These are phyloP conservation scores for Latheticus oryzae DNA, from an alignment of 2,888 invertebrate species.

Conservation along the genomic window DNA sequence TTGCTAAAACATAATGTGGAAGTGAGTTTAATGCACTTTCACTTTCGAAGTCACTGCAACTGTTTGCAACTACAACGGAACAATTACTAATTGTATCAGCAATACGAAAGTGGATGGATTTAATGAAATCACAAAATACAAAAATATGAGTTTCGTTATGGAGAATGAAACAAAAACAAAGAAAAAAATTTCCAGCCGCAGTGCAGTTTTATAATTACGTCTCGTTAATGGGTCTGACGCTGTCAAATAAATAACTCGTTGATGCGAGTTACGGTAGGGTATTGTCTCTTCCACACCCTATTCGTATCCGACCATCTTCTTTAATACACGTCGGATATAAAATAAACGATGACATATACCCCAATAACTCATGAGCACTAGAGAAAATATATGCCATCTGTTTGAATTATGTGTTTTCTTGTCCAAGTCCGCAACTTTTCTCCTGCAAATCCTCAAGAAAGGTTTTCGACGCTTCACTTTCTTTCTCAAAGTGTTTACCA, in stretches of 20 bases:
- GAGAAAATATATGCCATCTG: constrained; percentile 35
- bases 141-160: constrained; percentile 7
- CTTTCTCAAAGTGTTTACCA: constrained; percentile 16
- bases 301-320: constrained; percentile 26
- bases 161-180: constrained; percentile 14
- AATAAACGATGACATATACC: constrained; percentile 42
- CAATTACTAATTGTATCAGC: constrained; percentile 4
- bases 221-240: constrained; percentile 4
- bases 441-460: neutral
- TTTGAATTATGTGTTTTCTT: constrained; percentile 40
- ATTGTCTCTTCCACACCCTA: constrained; percentile 1
- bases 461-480: neutral
- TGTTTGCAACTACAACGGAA: constrained; percentile 10
- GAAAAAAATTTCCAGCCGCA: constrained; percentile 9
- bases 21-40: constrained; percentile 31
- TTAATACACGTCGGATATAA: constrained; percentile 18
- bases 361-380: constrained; percentile 41
- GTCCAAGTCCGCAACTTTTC: constrained; percentile 16
- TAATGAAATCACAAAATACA: constrained; percentile 20
- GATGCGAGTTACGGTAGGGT: neutral
- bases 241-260: constrained; percentile 16
- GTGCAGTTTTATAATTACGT: constrained; percentile 20
- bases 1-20: constrained; percentile 29
- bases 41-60: constrained; percentile 20
- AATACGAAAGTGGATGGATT: neutral